Base-by-base conservation (phyloP, 2,888 invertebrate species). In the Cheilosia impressa region DNA sequence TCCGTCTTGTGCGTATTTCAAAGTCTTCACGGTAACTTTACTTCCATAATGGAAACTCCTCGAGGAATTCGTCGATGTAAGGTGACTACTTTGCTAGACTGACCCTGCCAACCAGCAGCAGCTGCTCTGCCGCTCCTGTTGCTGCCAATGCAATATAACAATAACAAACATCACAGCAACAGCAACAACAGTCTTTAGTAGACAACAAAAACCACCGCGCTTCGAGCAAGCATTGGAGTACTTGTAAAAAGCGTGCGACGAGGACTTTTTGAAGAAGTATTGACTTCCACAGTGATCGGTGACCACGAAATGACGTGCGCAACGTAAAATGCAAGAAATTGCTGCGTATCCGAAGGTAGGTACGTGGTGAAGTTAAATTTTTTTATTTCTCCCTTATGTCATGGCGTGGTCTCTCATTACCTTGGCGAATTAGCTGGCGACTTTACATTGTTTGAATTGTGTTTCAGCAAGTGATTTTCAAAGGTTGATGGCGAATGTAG, bases 291-390 rank as follows among this genome's bases (percentile, higher is more conserved):
- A 77, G 60, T 77, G 81, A 85, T 81, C 81, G 85, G 76, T 85
- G 85, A 85, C 85, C 85, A 85, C 85, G 72, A 81, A 85, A 76
- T 85, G 85, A 85, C 81, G 81, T 85, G 81, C 85, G 85, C 85
- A 81, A 81, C 69, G 81, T 71, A 72, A 81, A 58, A 76, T 76
- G 52, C 65, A 85, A 80, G 81, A 85, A 80, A 85, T 81, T 81
- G 76, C 57, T 72, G 81, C 85, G 76, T 77, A 77, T 66, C 55
- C 62, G 38, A 76, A 63, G 43, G 65, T 63, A 62, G 34, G 79
- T 66, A 69, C 22, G 58, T 76, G 52, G 57, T 58, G 47, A 45
- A 58, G 68, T 31, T 78, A 72, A 50, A 43, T 17, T 17, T 31
- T 31, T 52, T 63, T 66, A 19, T 57, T 62, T 66, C 38, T n/a